A percentile compares a stretch with the other conserved stretches of the same genome.
Evolutionary conservation across 2,797 vertebrate species (phyloP).

Genomic region (Onychomys leucogaster): DNA sequence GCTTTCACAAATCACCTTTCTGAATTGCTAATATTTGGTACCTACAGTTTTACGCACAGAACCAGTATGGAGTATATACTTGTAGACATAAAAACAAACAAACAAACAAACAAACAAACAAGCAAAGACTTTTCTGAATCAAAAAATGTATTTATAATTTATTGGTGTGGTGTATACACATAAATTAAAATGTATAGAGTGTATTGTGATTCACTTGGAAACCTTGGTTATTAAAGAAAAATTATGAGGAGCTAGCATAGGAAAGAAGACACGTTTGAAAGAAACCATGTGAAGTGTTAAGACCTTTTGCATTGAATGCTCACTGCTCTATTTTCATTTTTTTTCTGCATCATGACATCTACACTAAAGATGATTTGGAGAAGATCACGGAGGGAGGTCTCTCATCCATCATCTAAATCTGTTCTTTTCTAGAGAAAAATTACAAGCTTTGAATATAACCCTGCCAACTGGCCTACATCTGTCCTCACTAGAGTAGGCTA

Average conservation of each 20-base stretch:
- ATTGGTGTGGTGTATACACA: neutral
- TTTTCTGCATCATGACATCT: neutral
- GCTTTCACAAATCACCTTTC: neutral
- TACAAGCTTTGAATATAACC: neutral
- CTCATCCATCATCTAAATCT: neutral
- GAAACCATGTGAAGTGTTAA: neutral
- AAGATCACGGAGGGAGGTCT: neutral
- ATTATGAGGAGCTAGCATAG: neutral
- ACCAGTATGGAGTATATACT: neutral
- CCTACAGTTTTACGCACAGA: neutral
- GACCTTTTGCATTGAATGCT: neutral
- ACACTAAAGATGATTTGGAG: neutral
- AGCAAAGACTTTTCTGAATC: neutral
- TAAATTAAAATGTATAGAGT: neutral
- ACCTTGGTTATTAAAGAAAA: neutral
- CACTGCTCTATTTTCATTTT: neutral
- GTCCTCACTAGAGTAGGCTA: neutral
- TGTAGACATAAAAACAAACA: neutral
- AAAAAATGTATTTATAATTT: neutral
- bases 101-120: neutral
- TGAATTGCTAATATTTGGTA: neutral
- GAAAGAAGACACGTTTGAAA: neutral
- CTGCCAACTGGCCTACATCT: neutral
- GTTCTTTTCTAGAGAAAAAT: neutral
- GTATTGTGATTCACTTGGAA: neutral